These are phyloP conservation scores for Toxotes chatareus DNA, from an alignment of 2,113 vertebrate genomes.

Conservation along the genomic window DNA sequence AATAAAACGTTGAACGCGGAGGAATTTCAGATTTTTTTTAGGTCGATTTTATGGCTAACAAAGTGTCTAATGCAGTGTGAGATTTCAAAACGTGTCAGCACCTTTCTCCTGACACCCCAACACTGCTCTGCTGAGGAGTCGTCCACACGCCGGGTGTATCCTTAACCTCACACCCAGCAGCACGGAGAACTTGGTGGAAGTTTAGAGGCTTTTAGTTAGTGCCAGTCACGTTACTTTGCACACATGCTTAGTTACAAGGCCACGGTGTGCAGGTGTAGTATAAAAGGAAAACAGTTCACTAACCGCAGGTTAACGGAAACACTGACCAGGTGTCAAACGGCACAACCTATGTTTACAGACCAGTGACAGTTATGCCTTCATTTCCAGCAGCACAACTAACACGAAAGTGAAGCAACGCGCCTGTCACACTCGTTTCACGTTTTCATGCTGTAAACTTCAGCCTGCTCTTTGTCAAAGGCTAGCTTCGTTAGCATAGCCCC, in stretches of 20 bases:
- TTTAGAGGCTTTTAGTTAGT: neutral
- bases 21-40: no score
- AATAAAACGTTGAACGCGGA: no score
- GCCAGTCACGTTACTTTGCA: neutral
- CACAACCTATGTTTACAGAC: no score
- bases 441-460: neutral
- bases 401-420: neutral
- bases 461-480: slow-evolving; percentile 47
- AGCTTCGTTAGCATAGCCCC: slow-evolving; percentile 49
- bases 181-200: neutral
- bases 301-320: neutral
- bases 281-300: neutral
- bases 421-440: neutral
- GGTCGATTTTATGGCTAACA: no score
- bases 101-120: no score
- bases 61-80: no score
- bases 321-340: neutral
- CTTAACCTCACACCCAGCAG: no score
- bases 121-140: no score
- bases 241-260: neutral
- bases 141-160: neutral
- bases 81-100: no score
- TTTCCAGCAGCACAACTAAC: neutral
- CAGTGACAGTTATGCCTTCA: no score
- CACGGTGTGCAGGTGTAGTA: neutral